Conservation (phyloP, 2,888 invertebrate species). For the Drosophila macrospina region DNA sequence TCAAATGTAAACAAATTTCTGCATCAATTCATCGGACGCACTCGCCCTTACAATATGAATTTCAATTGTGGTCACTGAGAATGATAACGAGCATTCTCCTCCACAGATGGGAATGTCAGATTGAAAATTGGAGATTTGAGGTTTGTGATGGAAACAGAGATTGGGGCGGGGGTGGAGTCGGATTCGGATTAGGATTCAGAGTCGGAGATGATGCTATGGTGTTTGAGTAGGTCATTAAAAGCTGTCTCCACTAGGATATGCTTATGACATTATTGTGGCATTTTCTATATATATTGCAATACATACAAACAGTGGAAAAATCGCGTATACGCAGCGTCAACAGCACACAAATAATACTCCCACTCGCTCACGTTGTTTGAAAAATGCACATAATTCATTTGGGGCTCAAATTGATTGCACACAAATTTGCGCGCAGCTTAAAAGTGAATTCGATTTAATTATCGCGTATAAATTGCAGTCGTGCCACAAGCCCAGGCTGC, state of each 20-base stretch:
- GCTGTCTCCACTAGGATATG: background rate
- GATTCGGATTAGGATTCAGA: no score
- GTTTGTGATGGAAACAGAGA: background rate
- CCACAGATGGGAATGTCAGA: background rate
- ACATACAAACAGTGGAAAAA: background rate
- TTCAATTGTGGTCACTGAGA: constrained; percentile 49
- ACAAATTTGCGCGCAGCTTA: constrained; percentile 75
- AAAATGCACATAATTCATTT: constrained; percentile 67
- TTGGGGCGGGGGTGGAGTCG: no score
- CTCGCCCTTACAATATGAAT: constrained; percentile 72
- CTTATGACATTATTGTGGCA: background rate
- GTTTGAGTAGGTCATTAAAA: background rate
- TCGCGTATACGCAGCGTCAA: constrained; percentile 43
- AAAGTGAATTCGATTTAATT: constrained; percentile 81
- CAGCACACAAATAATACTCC: background rate
- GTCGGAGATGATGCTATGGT: background rate
- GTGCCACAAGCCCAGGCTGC: constrained; percentile 33
- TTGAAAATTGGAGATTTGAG: background rate
- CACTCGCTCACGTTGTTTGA: constrained; percentile 28
- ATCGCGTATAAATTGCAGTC: constrained; percentile 73
- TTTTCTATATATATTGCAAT: background rate
- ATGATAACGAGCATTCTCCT: constrained; percentile 22
- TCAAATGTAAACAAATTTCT: constrained; percentile 73
- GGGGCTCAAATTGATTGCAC: constrained; percentile 65
- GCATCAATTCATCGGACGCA: constrained; percentile 66